phyloP scores from a whole-genome alignment of 2,888 invertebrate species.

The Lepetodrilus schrolli region DNA sequence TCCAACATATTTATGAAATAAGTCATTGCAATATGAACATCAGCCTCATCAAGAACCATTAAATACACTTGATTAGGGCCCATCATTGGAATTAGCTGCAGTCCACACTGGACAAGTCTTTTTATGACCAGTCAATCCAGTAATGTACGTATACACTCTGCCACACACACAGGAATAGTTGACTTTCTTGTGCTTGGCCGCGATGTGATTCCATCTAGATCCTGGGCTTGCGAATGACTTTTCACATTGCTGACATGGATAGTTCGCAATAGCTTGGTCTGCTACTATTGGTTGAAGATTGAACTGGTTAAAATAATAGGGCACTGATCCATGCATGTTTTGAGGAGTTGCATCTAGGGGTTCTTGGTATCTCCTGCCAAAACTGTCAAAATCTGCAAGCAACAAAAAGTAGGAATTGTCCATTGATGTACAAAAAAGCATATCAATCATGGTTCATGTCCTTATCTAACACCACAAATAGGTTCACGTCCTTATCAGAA shows the following conservation, averaged over 20 bases:
- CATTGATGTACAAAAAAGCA: too few species aligned
- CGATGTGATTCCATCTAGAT: slow-evolving; percentile 17
- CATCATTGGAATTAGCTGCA: too few species aligned
- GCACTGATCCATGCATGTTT: background rate
- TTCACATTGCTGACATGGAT: background rate
- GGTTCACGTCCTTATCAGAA: background rate
- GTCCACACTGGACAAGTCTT: background rate
- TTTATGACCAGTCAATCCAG: background rate
- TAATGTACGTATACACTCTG: background rate
- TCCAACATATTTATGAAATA: too few species aligned
- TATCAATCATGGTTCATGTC: too few species aligned
- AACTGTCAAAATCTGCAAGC: slow-evolving; percentile 10
- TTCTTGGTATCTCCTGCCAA: background rate
- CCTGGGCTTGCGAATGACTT: slow-evolving; percentile 2
- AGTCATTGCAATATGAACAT: too few species aligned
- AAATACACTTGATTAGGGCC: too few species aligned
- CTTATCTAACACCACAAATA: too few species aligned
- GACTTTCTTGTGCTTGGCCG: background rate
- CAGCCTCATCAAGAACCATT: too few species aligned
- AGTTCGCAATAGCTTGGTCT: background rate
- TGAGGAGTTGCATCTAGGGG: background rate
- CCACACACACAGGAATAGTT: slow-evolving; percentile 15
- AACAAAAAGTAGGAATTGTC: background rate
- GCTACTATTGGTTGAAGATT: background rate
- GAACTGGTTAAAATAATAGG: background rate